Base-by-base conservation (phyloP, 37 sponge, comb jelly and placozoan genomes). In the Mnemiopsis leidyi region DNA sequence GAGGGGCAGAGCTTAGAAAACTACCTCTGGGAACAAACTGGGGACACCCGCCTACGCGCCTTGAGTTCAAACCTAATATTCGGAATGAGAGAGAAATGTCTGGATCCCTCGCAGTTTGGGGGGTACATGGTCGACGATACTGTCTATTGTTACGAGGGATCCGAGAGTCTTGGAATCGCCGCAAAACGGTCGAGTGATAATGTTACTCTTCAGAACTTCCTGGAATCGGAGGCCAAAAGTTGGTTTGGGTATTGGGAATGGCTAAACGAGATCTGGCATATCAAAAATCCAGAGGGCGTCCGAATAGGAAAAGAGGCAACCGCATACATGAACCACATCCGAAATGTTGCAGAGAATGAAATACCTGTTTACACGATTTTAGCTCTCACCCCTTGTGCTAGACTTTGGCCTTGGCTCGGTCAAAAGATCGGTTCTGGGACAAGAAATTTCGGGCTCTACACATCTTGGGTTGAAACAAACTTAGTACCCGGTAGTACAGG, bases 71-170 rank as follows among this genome's bases (percentile, higher is more conserved):
- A 18, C 18, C 35, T 77, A 1, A 77, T 77, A 77, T 32, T 9
- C 20, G 79, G 79, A 77, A 31, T 77, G 35, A 26, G 32, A 18
- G 35, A 28, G 35, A 32, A 0, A 28, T 34, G 34, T 36, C 79
- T 77, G 79, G 79, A 77, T 32, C 79, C 79, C 16, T 31, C 36
- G 0, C 35, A 77, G 79, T 77, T 77, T 77, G 79, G 79, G 18
- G 35, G 35, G 3, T 77, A 77, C 79, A 32, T 32, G 35, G 1
- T 77, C 3, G 36, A 77, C 7, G 79, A 77, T 77, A 28, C 20
- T 32, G 35, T 32, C 20, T 77, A 77, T 18, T 32, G 32, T 28
- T 32, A 77, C 35, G 79, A 77, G 79, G 18, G 20, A 0, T 34
- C 36, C 36, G 1, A 20, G 79, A 77, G 35, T 34, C 36, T 31